phyloP scores from a whole-genome alignment of 2,888 invertebrate species.

The Lasioglossum leucozonium region DNA sequence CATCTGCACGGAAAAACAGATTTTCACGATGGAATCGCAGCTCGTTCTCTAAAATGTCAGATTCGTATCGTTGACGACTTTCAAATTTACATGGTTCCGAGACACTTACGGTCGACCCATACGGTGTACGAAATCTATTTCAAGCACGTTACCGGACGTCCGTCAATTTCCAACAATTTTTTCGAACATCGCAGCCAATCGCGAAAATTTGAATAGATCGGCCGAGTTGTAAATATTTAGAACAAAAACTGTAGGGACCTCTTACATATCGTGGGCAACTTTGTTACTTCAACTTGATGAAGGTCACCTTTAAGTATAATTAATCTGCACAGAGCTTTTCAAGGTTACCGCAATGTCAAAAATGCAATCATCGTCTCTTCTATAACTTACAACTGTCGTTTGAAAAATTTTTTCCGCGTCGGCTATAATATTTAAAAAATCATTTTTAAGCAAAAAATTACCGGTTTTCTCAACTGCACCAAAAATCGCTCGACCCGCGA shows the following conservation, averaged over 20 bases:
- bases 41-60: not conserved
- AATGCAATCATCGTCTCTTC: not conserved
- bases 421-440: too few relatives aligned
- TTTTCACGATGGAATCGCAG: not conserved
- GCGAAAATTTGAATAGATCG: not conserved
- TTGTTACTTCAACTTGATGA: too few relatives aligned
- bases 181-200: not conserved
- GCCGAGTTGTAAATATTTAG: not conserved
- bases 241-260: too few relatives aligned
- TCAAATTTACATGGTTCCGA: not conserved
- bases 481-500: constrained; percentile 21
- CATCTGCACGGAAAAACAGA: not conserved
- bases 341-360: not conserved
- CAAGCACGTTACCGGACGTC: not conserved
- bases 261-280: too few relatives aligned
- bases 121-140: constrained; percentile 11
- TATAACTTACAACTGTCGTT: too few relatives aligned
- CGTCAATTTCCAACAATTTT: not conserved
- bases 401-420: too few relatives aligned
- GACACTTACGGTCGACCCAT: not conserved
- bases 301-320: too few relatives aligned
- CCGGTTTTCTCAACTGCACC: not conserved
- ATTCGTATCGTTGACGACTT: not conserved
- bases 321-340: not conserved
- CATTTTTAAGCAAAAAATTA: too few relatives aligned